These are phyloP conservation scores for Sylvietta virens DNA, from an alignment of 2,113 vertebrate species.

Conservation along the genomic window DNA sequence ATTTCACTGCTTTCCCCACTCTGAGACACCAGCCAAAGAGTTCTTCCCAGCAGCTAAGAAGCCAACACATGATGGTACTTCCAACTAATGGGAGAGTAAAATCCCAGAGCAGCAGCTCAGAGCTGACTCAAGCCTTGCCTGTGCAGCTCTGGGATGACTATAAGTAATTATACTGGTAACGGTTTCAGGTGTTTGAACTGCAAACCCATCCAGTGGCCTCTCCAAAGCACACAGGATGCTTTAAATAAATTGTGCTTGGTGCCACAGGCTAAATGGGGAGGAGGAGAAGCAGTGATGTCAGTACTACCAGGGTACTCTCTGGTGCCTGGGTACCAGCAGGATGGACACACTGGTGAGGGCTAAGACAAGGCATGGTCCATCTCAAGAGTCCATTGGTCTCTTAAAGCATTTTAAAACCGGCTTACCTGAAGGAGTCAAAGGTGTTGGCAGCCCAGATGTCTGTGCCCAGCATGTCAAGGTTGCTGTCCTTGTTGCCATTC, in stretches of 20 bases:
- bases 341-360: accelerated
- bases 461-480: conserved; percentile 92
- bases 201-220: neutral
- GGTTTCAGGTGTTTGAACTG: neutral
- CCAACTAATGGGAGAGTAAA: neutral
- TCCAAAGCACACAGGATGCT: neutral
- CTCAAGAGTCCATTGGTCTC: neutral
- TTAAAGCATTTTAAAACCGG: neutral
- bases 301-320: neutral
- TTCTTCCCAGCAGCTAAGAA: neutral
- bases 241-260: neutral
- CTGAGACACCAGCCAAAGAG: neutral
- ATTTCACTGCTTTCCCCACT: neutral
- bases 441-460: conserved; percentile 99
- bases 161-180: neutral
- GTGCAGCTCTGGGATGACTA: neutral
- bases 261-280: neutral
- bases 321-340: neutral
- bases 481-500: conserved; percentile 90
- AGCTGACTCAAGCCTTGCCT: neutral
- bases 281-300: neutral
- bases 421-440: conserved; percentile 89
- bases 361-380: neutral
- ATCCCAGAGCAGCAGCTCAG: neutral
- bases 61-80: neutral